Evolutionary conservation across 1,140 invertebrate species (phyloP), one percentile per base, ranked within the genome.

Genomic region (Streblospio benedicti): DNA sequence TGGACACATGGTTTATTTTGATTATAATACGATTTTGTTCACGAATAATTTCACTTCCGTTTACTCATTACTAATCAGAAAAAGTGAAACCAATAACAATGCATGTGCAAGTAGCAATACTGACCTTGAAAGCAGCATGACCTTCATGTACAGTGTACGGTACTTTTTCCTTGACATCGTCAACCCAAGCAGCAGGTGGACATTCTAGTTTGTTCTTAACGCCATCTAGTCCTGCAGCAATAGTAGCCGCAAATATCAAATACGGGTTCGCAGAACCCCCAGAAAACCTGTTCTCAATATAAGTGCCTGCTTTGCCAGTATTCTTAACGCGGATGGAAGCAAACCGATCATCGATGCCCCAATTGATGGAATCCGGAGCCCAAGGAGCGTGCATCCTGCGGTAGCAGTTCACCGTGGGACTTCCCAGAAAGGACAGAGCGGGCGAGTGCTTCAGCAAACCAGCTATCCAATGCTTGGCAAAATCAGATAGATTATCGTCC

Each of bases 221-320:
- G 6, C 63, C 63, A 44, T 65, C 63, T 16, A 65, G 44, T 4
- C 63, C 63, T 35, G 63, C 63, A 5, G 61, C 63, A 18, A 65
- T 41, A 2, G 63, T 63, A n/a, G 43, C 50, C 35, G 63, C 63
- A 6, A 60, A 28, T 16, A 60, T 61, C 30, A 64, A 38, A 38
- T 65, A 65, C 0, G 63, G 50, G 20, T 55, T 60, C 30, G 56
- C 28, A 32, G 61, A 41, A 6, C 55, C 43, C 18, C 50, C 51
- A 12, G 63, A 56, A 32, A 59, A 25, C 38, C 63, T 12, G 49
- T 60, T 63, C 33, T 65, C 63, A 23, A 63, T 28, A 41, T 65
- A 65, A 0, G 60, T 65, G 30, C 30, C 33, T n/a, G 32, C 35
- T 31, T 50, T 30, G 44, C 31, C 49, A 23, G 30, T 6, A 41